These are phyloP conservation scores for Eremobia ochroleuca DNA, from an alignment of 2,888 invertebrate species.

Conservation along the genomic window DNA sequence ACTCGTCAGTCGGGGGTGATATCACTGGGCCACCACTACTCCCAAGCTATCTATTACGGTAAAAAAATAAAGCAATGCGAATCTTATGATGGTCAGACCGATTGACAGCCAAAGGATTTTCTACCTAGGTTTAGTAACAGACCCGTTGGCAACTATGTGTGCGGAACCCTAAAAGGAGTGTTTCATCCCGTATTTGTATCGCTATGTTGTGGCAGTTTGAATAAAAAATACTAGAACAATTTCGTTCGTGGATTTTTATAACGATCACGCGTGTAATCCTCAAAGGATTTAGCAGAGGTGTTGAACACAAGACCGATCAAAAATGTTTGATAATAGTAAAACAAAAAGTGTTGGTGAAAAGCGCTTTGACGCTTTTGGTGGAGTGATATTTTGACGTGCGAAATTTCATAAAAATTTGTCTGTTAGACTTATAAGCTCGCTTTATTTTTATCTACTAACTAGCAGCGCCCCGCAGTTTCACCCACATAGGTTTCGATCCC, in stretches of 20 bases:
- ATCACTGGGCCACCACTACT: too few relatives aligned
- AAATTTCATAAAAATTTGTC: neutral
- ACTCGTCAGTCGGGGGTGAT: too few relatives aligned
- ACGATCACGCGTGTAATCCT: conserved; percentile 24
- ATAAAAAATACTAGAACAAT: neutral
- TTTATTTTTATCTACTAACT: neutral
- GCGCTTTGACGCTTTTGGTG: conserved; percentile 20
- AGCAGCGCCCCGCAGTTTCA: too few relatives aligned
- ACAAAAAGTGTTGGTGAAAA: neutral
- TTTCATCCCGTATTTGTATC: neutral
- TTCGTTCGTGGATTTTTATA: neutral
- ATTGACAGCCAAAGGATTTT: neutral
- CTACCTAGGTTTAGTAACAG: neutral
- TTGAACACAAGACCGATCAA: conserved; percentile 15
- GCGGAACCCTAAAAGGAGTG: neutral
- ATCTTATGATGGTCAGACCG: neutral
- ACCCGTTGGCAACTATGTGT: neutral
- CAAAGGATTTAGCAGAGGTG: conserved; percentile 18
- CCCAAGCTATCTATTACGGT: neutral
- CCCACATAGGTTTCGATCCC: too few relatives aligned
- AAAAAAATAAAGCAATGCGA: neutral
- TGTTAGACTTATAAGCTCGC: neutral
- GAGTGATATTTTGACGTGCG: conserved; percentile 5
- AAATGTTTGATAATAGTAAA: neutral
- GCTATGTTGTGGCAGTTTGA: neutral